Conservation (phyloP, 53 echinoderm and acorn worm genomes). For the Astropecten irregularis region DNA sequence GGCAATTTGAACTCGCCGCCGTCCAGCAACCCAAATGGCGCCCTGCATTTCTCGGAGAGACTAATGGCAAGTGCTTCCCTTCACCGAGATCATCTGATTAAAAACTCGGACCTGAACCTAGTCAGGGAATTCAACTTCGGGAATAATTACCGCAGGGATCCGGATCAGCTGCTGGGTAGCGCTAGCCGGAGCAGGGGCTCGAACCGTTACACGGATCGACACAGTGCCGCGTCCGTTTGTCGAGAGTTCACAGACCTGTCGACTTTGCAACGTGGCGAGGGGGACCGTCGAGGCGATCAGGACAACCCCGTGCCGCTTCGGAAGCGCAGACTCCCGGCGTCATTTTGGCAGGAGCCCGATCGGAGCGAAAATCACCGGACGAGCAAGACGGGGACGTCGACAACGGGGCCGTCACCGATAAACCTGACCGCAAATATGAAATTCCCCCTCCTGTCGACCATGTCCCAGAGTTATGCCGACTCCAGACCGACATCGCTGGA, state of each 20-base stretch:
- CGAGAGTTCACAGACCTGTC: constrained; percentile 43
- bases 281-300: not conserved
- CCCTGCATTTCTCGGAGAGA: constrained; percentile 44
- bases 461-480: constrained; percentile 28
- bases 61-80: constrained; percentile 47
- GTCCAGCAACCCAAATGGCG: not conserved
- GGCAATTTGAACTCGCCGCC: not conserved
- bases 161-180: not conserved
- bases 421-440: constrained; percentile 13
- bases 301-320: constrained; percentile 84
- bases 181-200: not conserved
- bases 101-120: constrained; percentile 17
- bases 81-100: constrained; percentile 24
- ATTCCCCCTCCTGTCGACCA: constrained; percentile 10
- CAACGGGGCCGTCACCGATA: not conserved
- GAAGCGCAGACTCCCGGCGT: constrained; percentile 91
- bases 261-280: not conserved
- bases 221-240: not conserved
- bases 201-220: not conserved
- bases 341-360: constrained; percentile 98
- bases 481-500: constrained; percentile 47
- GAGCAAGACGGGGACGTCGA: not conserved
- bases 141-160: constrained; percentile 12
- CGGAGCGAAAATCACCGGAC: constrained; percentile 74
- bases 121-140: constrained; percentile 16